Base-by-base conservation (phyloP, 2,888 invertebrate species). In the Thalpophila matura region DNA sequence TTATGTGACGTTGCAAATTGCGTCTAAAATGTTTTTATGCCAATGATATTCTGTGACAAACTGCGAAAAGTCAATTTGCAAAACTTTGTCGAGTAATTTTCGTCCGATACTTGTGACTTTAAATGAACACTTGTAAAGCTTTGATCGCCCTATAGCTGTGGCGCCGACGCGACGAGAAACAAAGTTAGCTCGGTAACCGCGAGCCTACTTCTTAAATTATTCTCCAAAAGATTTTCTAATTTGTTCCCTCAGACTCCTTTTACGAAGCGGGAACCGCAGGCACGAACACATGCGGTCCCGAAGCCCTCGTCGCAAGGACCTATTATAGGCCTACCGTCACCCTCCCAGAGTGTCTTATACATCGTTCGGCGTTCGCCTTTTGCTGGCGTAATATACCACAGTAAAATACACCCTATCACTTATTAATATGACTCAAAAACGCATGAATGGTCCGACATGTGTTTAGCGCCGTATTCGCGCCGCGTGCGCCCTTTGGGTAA, bases 191-290 rank as follows among this genome's bases (percentile, higher is more conserved):
- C 83, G 7, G 74, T 61, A 82, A 86, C 87, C 84, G 72, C 79
- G 81, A 81, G 86, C 86, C 83, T 82, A 84, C 89, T 90, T 88
- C 92, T 91, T 92, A 93, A 94, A 93, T 94, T 91, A 94, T 94
- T 93, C 94, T 87, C 90, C 88, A 89, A 92, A 93, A 94, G 94
- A 94, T 95, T 94, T 93, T 93, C 90, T 95, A 94, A 94, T 95
- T 94, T 94, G 91, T 91, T 89, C 90, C 79, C 87, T 88, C 85
- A 58, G 85, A 82, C 84, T 86, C 84, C 85, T 84, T 86, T 86
- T 86, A 84, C 86, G 86, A 84, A 83, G 77, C 84, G 81, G 82
- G 72, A 69, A 85, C 85, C 87, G 80, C 85, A 82, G 79, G 84
- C 87, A 84, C 78, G 85, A 86, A 83, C 88, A 88, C 86, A 89